Evolutionary conservation across 1,140 invertebrate genomes (phyloP).

Genomic region (Ostrea denselamellosa): DNA sequence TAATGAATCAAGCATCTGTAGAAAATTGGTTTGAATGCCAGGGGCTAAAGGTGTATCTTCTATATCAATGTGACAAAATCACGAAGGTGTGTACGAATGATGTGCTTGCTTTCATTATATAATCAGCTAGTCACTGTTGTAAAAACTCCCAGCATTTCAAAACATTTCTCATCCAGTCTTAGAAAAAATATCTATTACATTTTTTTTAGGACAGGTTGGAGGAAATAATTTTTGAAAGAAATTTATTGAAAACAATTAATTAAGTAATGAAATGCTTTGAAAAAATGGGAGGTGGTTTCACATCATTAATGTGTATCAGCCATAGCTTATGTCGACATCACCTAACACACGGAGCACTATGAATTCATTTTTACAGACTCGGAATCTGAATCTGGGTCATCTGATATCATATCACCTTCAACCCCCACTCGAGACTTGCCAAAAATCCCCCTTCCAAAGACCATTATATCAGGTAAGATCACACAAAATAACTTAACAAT

Average conservation of each 20-base stretch:
- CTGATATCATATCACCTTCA: constrained; percentile 63
- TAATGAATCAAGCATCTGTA: neutral
- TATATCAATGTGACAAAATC: neutral
- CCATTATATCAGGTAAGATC: constrained; percentile 68
- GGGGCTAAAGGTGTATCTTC: neutral
- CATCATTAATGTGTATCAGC: neutral
- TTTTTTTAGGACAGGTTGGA: neutral
- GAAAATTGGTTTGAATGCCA: constrained; percentile 20
- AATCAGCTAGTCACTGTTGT: constrained; percentile 37
- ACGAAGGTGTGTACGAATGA: neutral
- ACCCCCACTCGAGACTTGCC: constrained; percentile 70
- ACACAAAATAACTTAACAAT: neutral
- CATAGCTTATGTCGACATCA: constrained; percentile 16
- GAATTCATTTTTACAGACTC: constrained; percentile 56
- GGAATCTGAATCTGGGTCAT: constrained; percentile 61
- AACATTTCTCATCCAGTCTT: neutral
- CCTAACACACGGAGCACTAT: constrained; percentile 44
- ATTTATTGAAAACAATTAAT: too few species aligned
- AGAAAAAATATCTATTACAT: neutral
- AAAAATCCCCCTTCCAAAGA: constrained; percentile 72
- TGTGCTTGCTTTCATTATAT: constrained; percentile 36
- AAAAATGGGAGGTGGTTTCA: neutral
- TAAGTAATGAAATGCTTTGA: neutral
- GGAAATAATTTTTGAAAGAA: neutral
- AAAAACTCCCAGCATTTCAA: neutral